Evolutionary conservation across 2,113 vertebrate genomes (phyloP).

Genomic region (Clarias batrachus): DNA sequence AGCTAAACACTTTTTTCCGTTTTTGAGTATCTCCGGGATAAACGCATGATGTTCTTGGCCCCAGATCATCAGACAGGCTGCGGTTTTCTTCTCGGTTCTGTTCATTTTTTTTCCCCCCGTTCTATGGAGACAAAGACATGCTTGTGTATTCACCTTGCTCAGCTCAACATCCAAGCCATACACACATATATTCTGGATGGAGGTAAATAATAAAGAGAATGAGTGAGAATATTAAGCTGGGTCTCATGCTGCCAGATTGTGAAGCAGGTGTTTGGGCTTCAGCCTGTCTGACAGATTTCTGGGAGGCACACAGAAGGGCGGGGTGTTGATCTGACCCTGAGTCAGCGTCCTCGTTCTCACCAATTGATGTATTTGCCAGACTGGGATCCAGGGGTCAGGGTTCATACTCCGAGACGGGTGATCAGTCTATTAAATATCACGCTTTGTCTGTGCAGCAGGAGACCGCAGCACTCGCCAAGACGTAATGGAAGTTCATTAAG

Average conservation of each 20-base stretch:
- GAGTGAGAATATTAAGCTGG: background rate
- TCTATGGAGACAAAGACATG: background rate
- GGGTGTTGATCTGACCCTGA: background rate
- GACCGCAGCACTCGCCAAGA: background rate
- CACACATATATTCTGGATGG: background rate
- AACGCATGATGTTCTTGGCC: constrained; percentile 4
- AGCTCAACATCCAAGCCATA: background rate
- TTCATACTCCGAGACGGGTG: constrained; percentile 22
- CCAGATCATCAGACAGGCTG: background rate
- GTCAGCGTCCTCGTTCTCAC: background rate
- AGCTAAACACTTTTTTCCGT: background rate
- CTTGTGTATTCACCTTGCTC: constrained; percentile 3
- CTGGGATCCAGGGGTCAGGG: constrained; percentile 11
- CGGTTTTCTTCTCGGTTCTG: background rate
- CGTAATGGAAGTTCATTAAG: background rate
- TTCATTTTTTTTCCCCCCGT: too few species aligned
- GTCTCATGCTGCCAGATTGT: constrained; percentile 57
- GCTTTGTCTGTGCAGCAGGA: background rate
- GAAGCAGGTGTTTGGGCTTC: constrained; percentile 63
- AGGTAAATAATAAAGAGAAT: background rate
- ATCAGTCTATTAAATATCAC: constrained; percentile 46
- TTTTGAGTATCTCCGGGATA: background rate
- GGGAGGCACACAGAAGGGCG: background rate
- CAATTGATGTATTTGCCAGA: constrained; percentile 54
- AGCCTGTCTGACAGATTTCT: constrained; percentile 45